Percentiles rank a stretch among this genome's conserved stretches.
phyloP scores from a whole-genome alignment of 2,888 invertebrate genomes.

The Scotopteryx bipunctaria region DNA sequence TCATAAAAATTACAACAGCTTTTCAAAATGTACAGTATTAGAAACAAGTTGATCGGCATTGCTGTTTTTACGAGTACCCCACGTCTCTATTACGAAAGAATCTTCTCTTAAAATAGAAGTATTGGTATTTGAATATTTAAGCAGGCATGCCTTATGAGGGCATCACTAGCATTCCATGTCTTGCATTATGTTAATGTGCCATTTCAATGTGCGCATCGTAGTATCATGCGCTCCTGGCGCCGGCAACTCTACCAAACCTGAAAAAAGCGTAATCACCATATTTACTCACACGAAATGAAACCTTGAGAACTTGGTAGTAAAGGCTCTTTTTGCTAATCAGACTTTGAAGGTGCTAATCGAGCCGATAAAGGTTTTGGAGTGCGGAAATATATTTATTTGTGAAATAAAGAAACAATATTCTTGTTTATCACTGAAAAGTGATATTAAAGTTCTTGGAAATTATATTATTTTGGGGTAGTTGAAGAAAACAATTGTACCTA shows the following conservation, averaged over 20 bases:
- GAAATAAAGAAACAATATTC: too few species aligned
- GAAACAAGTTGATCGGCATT: constrained; percentile 8
- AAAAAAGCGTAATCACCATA: constrained; percentile 36
- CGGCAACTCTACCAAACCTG: constrained; percentile 33
- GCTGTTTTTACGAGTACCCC: constrained; percentile 1
- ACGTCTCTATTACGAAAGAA: constrained; percentile 47
- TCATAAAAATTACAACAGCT: not conserved
- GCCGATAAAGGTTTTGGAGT: constrained; percentile 21
- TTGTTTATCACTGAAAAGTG: too few species aligned
- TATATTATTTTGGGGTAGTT: too few species aligned
- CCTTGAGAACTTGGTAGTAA: not conserved
- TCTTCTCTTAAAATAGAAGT: constrained; percentile 51
- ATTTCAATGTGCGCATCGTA: constrained; percentile 72
- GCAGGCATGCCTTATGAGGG: constrained; percentile 58
- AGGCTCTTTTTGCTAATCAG: not conserved
- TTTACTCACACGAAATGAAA: not conserved
- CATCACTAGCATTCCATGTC: constrained; percentile 72
- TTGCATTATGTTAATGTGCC: constrained; percentile 79
- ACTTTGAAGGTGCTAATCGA: constrained; percentile 1
- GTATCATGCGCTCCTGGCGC: constrained; percentile 64
- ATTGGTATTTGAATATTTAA: constrained; percentile 58
- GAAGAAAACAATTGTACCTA: too few species aligned
- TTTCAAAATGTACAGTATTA: not conserved
- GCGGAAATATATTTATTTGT: constrained; percentile 10
- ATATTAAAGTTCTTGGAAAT: too few species aligned